phyloP scores from a whole-genome alignment of 2,797 vertebrate genomes.

The Hypotaenidia philippensis region DNA sequence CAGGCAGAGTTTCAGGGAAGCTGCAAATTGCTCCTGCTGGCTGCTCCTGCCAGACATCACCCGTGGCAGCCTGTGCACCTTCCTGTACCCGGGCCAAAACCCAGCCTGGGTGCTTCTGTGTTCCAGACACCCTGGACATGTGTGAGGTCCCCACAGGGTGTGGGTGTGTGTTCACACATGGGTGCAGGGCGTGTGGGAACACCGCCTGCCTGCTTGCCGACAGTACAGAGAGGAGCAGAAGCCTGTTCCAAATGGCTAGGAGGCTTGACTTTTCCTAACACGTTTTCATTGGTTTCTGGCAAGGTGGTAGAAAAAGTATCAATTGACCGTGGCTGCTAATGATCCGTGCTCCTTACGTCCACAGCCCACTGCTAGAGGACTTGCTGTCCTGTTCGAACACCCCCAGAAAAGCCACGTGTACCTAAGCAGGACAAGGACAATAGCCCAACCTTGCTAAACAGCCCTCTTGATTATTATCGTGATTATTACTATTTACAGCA shows the following conservation, averaged over 20 bases:
- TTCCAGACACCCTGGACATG: neutral
- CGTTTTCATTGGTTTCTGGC: conserved; percentile 10
- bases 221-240: neutral
- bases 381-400: neutral
- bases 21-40: neutral
- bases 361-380: conserved; percentile 24
- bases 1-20: neutral
- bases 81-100: neutral
- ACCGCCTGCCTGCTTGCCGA: neutral
- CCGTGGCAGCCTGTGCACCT: neutral
- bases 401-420: neutral
- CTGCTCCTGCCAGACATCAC: neutral
- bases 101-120: neutral
- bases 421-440: neutral
- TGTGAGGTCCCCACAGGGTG: neutral
- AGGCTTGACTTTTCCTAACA: neutral
- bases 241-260: neutral
- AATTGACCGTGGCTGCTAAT: neutral
- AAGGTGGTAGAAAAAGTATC: conserved; percentile 25
- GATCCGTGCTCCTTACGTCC: neutral
- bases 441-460: neutral
- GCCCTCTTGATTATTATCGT: neutral
- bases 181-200: neutral
- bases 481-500: neutral
- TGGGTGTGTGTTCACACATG: neutral